phyloP scores from a whole-genome alignment of 2,113 vertebrate species.

The Upupa epops region DNA sequence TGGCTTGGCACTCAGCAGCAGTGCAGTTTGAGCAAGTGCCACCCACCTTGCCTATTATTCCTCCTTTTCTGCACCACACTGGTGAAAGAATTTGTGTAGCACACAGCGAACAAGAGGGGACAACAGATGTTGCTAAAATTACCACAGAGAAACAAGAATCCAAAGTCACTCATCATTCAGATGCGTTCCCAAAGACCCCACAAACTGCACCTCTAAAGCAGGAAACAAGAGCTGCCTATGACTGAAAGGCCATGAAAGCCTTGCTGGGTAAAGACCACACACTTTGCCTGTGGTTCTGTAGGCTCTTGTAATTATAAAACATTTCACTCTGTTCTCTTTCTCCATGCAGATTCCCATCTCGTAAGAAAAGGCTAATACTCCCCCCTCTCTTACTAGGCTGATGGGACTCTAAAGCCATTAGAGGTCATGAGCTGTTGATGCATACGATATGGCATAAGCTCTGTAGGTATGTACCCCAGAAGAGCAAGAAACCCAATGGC shows the following conservation, averaged over 20 bases:
- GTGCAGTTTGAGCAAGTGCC: constrained; percentile 17
- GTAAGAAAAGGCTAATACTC: background rate
- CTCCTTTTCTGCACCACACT: background rate
- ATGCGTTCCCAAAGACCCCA: background rate
- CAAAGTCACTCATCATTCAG: background rate
- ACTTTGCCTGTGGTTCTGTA: background rate
- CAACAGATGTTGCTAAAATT: constrained; percentile 44
- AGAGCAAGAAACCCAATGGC: background rate
- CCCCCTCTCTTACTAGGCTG: background rate
- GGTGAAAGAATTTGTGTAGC: constrained; percentile 19
- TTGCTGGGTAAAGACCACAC: constrained; percentile 11
- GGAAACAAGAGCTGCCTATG: background rate
- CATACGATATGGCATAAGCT: background rate
- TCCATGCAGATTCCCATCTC: background rate
- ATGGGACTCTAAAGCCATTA: background rate
- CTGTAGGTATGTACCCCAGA: background rate
- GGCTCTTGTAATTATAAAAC: background rate
- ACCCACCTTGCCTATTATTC: constrained; percentile 42
- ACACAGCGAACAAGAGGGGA: background rate
- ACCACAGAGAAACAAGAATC: background rate
- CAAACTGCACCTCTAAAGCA: background rate
- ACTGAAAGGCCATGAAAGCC: constrained; percentile 1
- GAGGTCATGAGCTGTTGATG: background rate
- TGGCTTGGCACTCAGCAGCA: background rate
- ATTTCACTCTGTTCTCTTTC: background rate